phyloP scores from a whole-genome alignment of 2,888 invertebrate genomes.

The Orthosia gracilis region DNA sequence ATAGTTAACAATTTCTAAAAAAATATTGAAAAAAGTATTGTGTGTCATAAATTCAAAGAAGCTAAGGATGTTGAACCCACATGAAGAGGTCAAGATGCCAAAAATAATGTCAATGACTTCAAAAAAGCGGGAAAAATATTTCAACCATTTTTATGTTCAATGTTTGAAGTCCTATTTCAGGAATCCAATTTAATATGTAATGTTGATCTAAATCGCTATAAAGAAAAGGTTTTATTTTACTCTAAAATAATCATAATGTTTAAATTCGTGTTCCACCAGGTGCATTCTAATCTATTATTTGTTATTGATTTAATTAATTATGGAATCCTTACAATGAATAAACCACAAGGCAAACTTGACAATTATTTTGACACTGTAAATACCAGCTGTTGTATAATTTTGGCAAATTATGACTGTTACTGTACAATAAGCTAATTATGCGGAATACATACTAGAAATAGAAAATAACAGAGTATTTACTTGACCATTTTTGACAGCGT shows the following conservation, averaged over 20 bases:
- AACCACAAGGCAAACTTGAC: constrained; percentile 14
- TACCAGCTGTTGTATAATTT: not conserved
- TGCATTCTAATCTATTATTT: constrained; percentile 6
- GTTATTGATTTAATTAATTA: constrained; percentile 31
- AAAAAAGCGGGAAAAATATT: constrained; percentile 52
- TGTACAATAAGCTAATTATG: constrained; percentile 10
- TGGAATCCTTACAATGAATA: constrained; percentile 57
- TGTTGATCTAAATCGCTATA: not conserved
- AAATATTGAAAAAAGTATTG: not conserved
- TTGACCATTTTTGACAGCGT: constrained; percentile 64
- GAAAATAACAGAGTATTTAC: constrained; percentile 65
- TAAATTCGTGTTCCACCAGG: not conserved
- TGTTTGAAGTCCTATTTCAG: not conserved
- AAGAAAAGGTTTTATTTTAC: not conserved
- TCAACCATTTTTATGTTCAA: not conserved
- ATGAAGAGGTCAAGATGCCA: constrained; percentile 49
- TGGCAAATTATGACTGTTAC: not conserved
- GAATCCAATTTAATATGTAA: constrained; percentile 8
- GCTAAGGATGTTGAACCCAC: constrained; percentile 49
- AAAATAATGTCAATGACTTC: constrained; percentile 38
- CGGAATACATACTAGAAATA: not conserved
- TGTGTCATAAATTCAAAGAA: constrained; percentile 4
- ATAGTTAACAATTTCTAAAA: not conserved
- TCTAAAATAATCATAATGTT: not conserved
- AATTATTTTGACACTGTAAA: not conserved